Percentiles rank a stretch among this genome's conserved stretches.
Evolutionary conservation across 2,113 vertebrate species (phyloP).

Genomic region (human): DNA sequence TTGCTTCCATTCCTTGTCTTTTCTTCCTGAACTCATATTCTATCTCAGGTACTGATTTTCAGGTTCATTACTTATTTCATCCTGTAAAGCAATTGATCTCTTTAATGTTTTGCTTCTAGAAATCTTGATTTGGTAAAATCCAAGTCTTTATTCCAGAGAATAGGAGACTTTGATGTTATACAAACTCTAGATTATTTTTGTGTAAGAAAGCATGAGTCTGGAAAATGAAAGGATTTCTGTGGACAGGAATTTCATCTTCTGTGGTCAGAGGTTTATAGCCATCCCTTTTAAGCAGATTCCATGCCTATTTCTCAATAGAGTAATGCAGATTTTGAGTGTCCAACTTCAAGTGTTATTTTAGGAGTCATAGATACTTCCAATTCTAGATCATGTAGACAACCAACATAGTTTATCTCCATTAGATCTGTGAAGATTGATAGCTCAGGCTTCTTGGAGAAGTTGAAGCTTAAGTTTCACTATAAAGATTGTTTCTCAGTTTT

Average conservation of each 20-base stretch:
- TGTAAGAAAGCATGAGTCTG: not conserved
- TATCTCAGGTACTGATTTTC: not conserved
- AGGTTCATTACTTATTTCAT: slow-evolving; percentile 3
- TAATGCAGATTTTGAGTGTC: not conserved
- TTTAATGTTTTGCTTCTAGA: not conserved
- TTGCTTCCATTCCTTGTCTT: not conserved
- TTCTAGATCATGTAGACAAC: not conserved
- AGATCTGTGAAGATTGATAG: not conserved
- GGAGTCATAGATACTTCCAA: not conserved
- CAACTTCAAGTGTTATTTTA: not conserved
- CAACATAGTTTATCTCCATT: not conserved
- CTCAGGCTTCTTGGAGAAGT: not conserved
- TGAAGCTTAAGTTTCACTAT: not conserved
- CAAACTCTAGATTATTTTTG: not conserved
- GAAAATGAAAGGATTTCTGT: not conserved
- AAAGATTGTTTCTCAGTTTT: not conserved
- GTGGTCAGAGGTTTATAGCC: not conserved
- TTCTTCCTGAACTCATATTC: not conserved
- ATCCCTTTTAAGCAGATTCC: not conserved
- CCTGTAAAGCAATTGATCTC: not conserved
- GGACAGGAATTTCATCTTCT: not conserved
- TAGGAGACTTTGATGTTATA: not conserved
- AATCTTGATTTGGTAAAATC: not conserved
- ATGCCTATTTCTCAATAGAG: not conserved
- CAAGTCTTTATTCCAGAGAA: not conserved